Evolutionary conservation across 35 echinoderm and acorn worm species (phyloP), one percentile per base, ranked within the genome.

Genomic region (Holothuria glaberrima): DNA sequence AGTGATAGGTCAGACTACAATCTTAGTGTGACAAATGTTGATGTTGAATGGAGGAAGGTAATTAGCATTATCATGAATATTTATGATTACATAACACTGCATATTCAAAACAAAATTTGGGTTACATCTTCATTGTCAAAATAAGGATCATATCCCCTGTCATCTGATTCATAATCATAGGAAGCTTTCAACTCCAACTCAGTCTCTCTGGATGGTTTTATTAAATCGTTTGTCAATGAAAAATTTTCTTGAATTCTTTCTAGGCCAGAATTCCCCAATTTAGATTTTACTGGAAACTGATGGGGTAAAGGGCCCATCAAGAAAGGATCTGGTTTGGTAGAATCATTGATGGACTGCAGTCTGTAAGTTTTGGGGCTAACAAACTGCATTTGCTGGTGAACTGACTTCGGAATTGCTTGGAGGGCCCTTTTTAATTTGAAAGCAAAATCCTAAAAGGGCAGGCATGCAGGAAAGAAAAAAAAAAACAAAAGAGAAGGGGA

Each of bases 101-200:
- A 75, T 41, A 75, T 34, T 75, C 71, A 75, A 75, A 75, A 38
- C n/a, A 32, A 18, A 17, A 75, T 38, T n/a, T 75, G 13, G 13
- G 24, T 69, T 69, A 69, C 21, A 41, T 38, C 71, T 38, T 75
- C 44, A n/a, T 75, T 22, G 17, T 44, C 32, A 0, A 41, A 29
- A 22, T 75, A 21, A 12, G 9, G 25, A 33, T 27, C 25, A 33
- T 27, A 69, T 25, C 9, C 31, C 25, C 31, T 12, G 26, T 75
- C 21, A n/a, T 22, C 44, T 17, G 20, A 32, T 38, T 41, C 71
- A 38, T 75, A 75, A 75, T 75, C 31, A 21, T 75, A 75, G 31
- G 33, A 75, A 18, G 71, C 71, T 41, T 75, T 75, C 71, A 75
- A 75, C 34, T 75, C 71, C 71, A 75, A n/a, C 31, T 75, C 71